Evolutionary conservation across 2,888 invertebrate genomes (phyloP).

Genomic region (Julus scanicus): DNA sequence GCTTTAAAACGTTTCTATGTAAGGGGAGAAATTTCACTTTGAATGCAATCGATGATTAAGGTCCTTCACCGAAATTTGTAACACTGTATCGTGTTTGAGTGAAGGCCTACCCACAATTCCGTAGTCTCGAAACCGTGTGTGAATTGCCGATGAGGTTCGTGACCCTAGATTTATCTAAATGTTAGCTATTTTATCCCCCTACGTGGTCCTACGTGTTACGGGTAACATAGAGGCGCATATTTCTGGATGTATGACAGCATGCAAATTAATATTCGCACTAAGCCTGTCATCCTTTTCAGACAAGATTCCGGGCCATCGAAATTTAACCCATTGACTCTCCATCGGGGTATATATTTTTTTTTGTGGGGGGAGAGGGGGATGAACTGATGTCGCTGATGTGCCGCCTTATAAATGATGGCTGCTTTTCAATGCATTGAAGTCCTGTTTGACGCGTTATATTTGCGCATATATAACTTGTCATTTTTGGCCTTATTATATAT

Average conservation of each 20-base stretch:
- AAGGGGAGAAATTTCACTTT: too few relatives aligned
- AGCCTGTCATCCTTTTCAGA: conserved; percentile 51
- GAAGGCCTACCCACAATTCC: not conserved
- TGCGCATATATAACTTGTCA: conserved; percentile 53
- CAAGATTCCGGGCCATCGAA: conserved; percentile 46
- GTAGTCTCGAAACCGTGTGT: conserved; percentile 15
- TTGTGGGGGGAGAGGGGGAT: not conserved
- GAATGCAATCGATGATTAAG: too few relatives aligned
- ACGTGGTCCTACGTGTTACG: not conserved
- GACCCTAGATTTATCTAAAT: conserved; percentile 40
- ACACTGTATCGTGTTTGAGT: too few relatives aligned
- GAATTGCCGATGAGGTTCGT: conserved; percentile 43
- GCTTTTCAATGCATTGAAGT: conserved; percentile 38
- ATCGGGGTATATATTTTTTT: not conserved
- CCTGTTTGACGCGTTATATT: conserved; percentile 49
- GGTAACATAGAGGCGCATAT: not conserved
- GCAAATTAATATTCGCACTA: conserved; percentile 49
- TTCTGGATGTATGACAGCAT: conserved; percentile 34
- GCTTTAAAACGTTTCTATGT: too few relatives aligned
- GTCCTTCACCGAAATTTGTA: too few relatives aligned
- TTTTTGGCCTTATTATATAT: conserved; percentile 50
- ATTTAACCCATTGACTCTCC: conserved; percentile 51
- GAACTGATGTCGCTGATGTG: conserved; percentile 9
- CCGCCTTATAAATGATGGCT: conserved; percentile 52
- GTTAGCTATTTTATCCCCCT: not conserved